Evolutionary conservation across 1,140 invertebrate genomes (phyloP), one percentile per base, ranked within the genome.

Genomic region (Trachymyrmex cornetzi): DNA sequence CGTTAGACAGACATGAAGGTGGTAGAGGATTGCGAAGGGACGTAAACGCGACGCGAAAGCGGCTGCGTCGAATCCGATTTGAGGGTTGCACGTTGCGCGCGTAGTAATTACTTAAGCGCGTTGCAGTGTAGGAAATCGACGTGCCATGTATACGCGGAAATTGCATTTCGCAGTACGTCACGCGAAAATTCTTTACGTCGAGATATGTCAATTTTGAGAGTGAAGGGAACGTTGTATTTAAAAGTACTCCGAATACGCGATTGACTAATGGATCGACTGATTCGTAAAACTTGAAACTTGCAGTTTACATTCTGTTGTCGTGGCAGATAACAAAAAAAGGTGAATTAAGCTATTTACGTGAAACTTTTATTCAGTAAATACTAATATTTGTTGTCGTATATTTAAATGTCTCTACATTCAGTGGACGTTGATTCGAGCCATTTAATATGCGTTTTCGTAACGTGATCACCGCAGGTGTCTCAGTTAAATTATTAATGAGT

Each of bases 61-160:
- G 77, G 53, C 4, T 61, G 69, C 69, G 80, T 84, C 80, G 55
- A 84, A 84, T 84, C 80, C 69, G 80, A 84, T 84, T 84, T 84
- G 80, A 84, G 80, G 80, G 80, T 84, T 84, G 80, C 80, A 61
- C 80, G 80, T 84, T 84, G 55, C 55, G 80, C 80, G 69, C 69
- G 69, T 84, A 84, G 80, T 84, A 84, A 84, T 84, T 84, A 84
- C 69, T 84, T 84, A 84, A 84, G 80, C 80, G 80, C 80, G 80
- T 84, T 84, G 80, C 80, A 84, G 80, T 84, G 80, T 84, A 84
- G 80, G 80, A 84, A 84, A 84, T 84, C 80, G 80, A 38, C 38
- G 69, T 57, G 80, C 69, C 80, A 44, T 84, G 80, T 84, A 84
- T 84, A 84, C 80, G 80, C 22, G 80, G 69, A 84, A 84, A 84